A percentile compares a stretch with the other conserved stretches of the same genome.
Evolutionary conservation across 2,113 vertebrate genomes (phyloP).

Genomic region (Propithecus coquereli): DNA sequence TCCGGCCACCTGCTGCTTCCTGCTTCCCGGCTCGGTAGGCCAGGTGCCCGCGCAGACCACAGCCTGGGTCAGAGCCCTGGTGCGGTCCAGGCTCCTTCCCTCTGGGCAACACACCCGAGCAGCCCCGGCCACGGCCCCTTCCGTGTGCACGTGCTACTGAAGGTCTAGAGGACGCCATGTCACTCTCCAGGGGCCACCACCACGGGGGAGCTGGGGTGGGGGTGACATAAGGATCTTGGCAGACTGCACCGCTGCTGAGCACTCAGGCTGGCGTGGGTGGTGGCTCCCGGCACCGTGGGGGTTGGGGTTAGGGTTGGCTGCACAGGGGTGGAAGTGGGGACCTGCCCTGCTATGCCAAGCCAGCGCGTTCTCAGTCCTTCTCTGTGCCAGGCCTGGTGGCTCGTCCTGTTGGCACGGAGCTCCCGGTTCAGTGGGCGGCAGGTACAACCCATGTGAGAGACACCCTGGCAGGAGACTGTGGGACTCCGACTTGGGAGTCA

Average conservation of each 20-base stretch:
- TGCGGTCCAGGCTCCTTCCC: not conserved
- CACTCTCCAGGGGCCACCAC: not conserved
- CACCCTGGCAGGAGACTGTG: rapidly evolving
- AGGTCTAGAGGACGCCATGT: not conserved
- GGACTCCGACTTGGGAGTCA: not conserved
- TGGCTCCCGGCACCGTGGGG: not conserved
- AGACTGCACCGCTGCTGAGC: rapidly evolving
- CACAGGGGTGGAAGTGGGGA: not conserved
- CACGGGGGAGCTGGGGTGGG: not conserved
- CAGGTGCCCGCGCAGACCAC: not conserved
- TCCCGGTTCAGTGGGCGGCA: not conserved
- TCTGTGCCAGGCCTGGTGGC: not conserved
- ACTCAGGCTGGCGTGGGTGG: not conserved
- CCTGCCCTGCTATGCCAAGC: not conserved
- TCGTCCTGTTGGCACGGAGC: not conserved
- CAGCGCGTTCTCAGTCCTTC: not conserved
- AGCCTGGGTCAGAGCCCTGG: not conserved
- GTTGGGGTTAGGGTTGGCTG: not conserved
- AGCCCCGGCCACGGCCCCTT: no score
- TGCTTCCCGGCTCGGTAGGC: rapidly evolving
- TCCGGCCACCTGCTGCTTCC: not conserved
- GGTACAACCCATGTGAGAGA: not conserved
- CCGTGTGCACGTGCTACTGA: no score
- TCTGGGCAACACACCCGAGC: no score
- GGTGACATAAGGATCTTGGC: slow-evolving; percentile 15